These are phyloP conservation scores for Drosophila eugracilis DNA, from an alignment of 1,140 invertebrate genomes.

Conservation along the genomic window DNA sequence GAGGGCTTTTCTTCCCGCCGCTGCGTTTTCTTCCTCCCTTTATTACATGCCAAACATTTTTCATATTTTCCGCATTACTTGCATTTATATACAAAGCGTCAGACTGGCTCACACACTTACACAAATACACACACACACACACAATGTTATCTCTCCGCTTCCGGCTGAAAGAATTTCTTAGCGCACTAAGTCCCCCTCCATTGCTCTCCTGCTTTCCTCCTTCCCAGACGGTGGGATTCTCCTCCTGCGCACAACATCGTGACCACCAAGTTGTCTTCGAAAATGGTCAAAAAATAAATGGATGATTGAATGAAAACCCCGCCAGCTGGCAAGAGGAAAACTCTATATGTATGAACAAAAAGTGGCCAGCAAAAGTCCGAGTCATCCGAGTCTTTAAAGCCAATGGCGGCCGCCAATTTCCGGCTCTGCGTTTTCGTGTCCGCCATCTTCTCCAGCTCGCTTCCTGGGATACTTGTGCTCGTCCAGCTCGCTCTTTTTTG, in stretches of 20 bases:
- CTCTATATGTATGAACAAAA: constrained; percentile 42
- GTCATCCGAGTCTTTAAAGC: constrained; percentile 79
- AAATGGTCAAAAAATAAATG: constrained; percentile 83
- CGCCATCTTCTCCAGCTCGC: neutral
- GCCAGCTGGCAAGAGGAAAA: constrained; percentile 77
- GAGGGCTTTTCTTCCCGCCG: constrained; percentile 32
- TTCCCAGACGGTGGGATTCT: constrained; percentile 5
- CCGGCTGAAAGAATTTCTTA: constrained; percentile 83
- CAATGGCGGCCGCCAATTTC: constrained; percentile 79
- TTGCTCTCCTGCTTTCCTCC: neutral
- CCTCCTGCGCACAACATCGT: constrained; percentile 53
- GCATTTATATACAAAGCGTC: constrained; percentile 80
- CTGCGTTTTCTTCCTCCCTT: constrained; percentile 49
- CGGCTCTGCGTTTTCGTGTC: constrained; percentile 43
- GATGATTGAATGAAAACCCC: constrained; percentile 83
- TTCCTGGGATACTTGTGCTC: constrained; percentile 9
- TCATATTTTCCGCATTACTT: constrained; percentile 83
- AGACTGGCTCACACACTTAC: constrained; percentile 36
- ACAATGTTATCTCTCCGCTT: constrained; percentile 78
- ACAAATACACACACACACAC: constrained; percentile 35
- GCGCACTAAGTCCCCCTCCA: constrained; percentile 39
- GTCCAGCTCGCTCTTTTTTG: constrained; percentile 29
- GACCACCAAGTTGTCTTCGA: constrained; percentile 82
- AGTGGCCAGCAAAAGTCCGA: constrained; percentile 75
- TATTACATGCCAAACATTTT: constrained; percentile 81